Percentiles rank a stretch among this genome's conserved stretches.
Evolutionary conservation across 2,113 vertebrate species (phyloP).

Genomic region (Opisthocomus hoazin): DNA sequence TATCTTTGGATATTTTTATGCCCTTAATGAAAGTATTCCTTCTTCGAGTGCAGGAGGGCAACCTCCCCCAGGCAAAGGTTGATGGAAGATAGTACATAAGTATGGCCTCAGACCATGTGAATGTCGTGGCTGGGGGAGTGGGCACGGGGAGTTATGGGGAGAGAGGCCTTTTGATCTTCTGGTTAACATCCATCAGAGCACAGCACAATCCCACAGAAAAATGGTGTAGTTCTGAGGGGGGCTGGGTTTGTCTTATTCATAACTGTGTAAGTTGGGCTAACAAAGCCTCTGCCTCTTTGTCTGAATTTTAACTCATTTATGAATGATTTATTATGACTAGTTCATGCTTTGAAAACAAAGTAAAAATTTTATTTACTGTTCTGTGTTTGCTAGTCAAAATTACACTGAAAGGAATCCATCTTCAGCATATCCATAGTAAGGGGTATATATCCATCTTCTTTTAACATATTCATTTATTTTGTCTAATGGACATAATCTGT

Average conservation of each 20-base stretch:
- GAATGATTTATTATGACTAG: neutral
- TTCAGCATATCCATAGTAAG: neutral
- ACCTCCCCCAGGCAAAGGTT: neutral
- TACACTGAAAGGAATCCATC: neutral
- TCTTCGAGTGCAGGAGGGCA: neutral
- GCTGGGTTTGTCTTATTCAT: neutral
- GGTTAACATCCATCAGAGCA: neutral
- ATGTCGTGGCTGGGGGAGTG: neutral
- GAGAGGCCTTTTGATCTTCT: neutral
- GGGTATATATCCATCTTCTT: neutral
- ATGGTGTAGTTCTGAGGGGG: neutral
- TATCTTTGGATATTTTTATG: neutral
- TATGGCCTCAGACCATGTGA: rapidly evolving
- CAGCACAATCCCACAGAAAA: neutral
- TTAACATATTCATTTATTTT: neutral
- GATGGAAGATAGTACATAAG: neutral
- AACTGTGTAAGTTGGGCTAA: neutral
- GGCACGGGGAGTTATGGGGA: neutral
- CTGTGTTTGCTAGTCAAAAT: no score
- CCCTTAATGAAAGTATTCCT: neutral
- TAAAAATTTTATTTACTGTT: neutral
- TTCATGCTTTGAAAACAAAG: neutral
- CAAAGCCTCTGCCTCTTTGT: neutral
- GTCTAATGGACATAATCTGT: neutral
- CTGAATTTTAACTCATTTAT: neutral